These are phyloP conservation scores for Chymomyza procnemis DNA, from an alignment of 2,888 invertebrate species.

Conservation along the genomic window DNA sequence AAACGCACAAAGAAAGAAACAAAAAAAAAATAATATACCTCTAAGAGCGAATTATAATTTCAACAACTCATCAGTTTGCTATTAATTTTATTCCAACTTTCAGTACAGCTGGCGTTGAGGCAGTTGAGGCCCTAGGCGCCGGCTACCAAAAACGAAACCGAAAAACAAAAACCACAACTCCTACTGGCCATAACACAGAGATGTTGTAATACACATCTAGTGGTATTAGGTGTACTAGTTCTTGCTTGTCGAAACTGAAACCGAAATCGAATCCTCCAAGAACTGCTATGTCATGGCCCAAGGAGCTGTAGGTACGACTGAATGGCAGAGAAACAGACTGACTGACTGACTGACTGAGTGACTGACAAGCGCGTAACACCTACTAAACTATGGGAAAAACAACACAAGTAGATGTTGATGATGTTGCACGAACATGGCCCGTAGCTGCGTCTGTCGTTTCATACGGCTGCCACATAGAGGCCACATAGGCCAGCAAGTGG, in stretches of 20 bases:
- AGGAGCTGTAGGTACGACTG: background rate
- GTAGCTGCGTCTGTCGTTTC: too few relatives aligned
- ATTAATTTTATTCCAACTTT: constrained; percentile 58
- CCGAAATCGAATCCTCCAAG: constrained; percentile 42
- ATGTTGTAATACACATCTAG: background rate
- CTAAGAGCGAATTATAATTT: constrained; percentile 55
- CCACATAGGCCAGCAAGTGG: background rate
- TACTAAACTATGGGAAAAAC: constrained; percentile 60
- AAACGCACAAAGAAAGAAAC: background rate
- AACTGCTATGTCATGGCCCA: constrained; percentile 43
- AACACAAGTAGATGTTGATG: constrained; percentile 13
- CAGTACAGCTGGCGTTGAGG: constrained; percentile 48
- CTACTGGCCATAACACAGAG: background rate
- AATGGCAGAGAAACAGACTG: background rate
- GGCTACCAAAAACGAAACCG: constrained; percentile 10
- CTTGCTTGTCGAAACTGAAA: constrained; percentile 11
- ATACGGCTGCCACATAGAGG: too few relatives aligned
- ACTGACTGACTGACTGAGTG: constrained; percentile 3
- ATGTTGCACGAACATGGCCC: background rate
- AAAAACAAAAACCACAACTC: background rate
- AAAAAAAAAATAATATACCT: constrained; percentile 18
- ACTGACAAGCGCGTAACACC: constrained; percentile 55
- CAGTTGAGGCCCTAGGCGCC: constrained; percentile 3
- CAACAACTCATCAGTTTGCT: constrained; percentile 72
- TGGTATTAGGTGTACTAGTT: background rate